Base-by-base conservation (phyloP, 2,797 vertebrate genomes). In the Spinus pinus region DNA sequence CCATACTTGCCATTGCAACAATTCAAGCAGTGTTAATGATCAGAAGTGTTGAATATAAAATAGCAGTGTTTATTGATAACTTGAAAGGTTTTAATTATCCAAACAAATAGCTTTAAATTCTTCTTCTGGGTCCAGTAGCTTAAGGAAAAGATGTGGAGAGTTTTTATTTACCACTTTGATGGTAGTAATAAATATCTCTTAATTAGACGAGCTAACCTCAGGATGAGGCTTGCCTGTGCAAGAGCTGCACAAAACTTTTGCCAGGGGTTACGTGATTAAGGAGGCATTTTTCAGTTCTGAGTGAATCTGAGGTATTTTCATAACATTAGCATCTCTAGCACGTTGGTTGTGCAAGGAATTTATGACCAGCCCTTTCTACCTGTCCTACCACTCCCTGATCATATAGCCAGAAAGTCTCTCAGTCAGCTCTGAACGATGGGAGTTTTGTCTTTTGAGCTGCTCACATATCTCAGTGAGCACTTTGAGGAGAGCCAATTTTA, bases 291-390 rank as follows among this genome's bases (percentile, higher is more conserved):
- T 90, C 33, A 53, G 70, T 83, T 94, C 87, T 79, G 51, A 89
- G 51, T 88, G 62, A 88, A 70, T 84, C 35, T 81, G 70, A 90
- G 82, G 60, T 87, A 91, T 96, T 96, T 96, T 95, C 89, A 70
- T 88, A 95, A 87, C 81, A 33, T 95, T 69, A 92, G 30, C 69
- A 81, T 84, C 89, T 92, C 30, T 75, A 91, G 62, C 82, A 75
- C 18, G 13, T 88, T 93, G 94, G 70, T 54, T 93, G 92, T 94
- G 77, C 82, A 84, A 95, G 82, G 94, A 94, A 95, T 97, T 96
- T 89, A 93, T 88, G 92, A 84, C 91, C 66, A 96, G 51, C 70
- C 85, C 82, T 96, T 81, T 27, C 51, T 93, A 83, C 77, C 69
- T 86, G 80, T 70, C 82, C 89, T 75, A 33, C 93, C 82, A 56